phyloP scores from a whole-genome alignment of 2,888 invertebrate species.

The Alviniconcha strummeri region DNA sequence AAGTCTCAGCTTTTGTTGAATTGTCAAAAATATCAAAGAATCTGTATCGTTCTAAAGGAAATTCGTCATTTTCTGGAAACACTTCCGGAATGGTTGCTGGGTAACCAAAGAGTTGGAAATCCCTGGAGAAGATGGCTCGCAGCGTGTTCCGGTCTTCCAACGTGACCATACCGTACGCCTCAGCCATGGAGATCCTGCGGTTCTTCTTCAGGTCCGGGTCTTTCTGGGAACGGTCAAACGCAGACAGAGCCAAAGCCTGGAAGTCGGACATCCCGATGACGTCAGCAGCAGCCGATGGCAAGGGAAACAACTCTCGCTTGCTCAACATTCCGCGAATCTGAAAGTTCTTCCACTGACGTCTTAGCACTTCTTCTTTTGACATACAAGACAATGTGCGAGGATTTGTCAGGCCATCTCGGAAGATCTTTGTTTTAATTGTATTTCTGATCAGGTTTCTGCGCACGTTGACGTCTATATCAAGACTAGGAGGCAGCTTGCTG shows the following conservation, averaged over 20 bases:
- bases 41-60: neutral
- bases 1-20: neutral
- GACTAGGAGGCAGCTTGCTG: neutral
- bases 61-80: neutral
- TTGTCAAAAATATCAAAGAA: neutral
- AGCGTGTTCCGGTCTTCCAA: neutral
- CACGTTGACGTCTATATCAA: neutral
- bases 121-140: neutral
- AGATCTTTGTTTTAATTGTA: neutral
- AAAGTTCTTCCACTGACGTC: neutral
- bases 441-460: neutral
- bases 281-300: neutral
- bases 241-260: neutral
- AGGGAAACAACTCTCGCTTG: constrained; percentile 4
- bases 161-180: neutral
- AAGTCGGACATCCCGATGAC: neutral
- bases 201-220: constrained; percentile 1
- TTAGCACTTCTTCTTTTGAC: neutral
- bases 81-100: neutral
- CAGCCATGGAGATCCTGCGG: neutral
- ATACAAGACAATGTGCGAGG: neutral
- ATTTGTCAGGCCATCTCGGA: neutral
- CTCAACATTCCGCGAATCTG: neutral
- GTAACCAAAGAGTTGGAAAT: neutral
- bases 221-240: neutral